Conservation (phyloP, 1,140 invertebrate species). For the Drepana arcuata region DNA sequence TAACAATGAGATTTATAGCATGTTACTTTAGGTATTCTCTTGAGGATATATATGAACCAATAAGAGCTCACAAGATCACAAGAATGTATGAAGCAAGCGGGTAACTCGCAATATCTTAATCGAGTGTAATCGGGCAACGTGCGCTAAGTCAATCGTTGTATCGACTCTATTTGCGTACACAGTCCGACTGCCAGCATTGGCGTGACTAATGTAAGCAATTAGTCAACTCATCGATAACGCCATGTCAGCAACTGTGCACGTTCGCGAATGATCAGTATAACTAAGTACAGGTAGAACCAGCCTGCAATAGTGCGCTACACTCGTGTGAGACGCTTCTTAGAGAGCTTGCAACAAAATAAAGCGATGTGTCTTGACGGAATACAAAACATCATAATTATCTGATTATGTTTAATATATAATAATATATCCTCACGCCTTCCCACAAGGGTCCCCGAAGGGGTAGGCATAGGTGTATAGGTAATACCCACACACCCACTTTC, state of each 20-base stretch:
- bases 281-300: constrained; percentile 15
- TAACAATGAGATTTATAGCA: too few species aligned
- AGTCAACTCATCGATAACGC: constrained; percentile 46
- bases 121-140: constrained; percentile 41
- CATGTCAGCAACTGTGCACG: constrained; percentile 35
- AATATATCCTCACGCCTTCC: too few species aligned
- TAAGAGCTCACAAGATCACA: too few species aligned
- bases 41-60: too few species aligned
- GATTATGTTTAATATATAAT: too few species aligned
- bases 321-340: constrained; percentile 13
- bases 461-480: too few species aligned
- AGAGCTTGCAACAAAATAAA: constrained; percentile 11
- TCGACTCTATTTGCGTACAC: constrained; percentile 53
- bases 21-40: too few species aligned
- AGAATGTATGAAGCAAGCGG: not conserved
- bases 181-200: constrained; percentile 23
- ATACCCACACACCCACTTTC: too few species aligned
- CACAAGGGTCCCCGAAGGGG: too few species aligned
- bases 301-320: too few species aligned
- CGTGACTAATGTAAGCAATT: constrained; percentile 57
- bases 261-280: constrained; percentile 21
- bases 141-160: constrained; percentile 48
- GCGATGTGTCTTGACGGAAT: too few species aligned
- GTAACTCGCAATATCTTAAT: constrained; percentile 26
- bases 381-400: too few species aligned